Conservation (phyloP, 2,797 vertebrate genomes). For the Rhinogobio ventralis region DNA sequence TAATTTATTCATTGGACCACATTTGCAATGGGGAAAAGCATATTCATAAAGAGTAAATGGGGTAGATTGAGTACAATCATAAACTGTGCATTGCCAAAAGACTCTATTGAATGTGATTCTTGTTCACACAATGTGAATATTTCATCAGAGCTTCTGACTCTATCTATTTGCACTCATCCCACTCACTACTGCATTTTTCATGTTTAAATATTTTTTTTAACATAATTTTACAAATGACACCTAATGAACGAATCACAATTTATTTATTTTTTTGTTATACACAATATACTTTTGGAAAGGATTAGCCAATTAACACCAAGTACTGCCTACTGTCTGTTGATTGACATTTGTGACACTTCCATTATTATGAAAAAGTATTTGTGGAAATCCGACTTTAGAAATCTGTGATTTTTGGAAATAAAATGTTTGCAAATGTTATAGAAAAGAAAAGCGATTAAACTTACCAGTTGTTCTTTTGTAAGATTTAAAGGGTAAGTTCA, state of each 20-base stretch:
- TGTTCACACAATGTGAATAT: constrained; percentile 44
- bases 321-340: not conserved
- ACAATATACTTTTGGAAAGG: not conserved
- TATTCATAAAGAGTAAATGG: constrained; percentile 69
- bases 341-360: not conserved
- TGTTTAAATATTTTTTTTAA: not conserved
- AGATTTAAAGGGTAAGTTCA: no score
- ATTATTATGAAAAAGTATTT: not conserved
- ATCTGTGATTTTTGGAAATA: not conserved
- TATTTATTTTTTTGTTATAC: not conserved
- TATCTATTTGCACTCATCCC: not conserved
- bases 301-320: not conserved
- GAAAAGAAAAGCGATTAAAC: not conserved
- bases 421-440: not conserved
- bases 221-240: not conserved
- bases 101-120: constrained; percentile 4
- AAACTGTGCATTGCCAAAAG: constrained; percentile 53
- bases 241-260: not conserved
- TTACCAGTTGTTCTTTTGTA: not conserved
- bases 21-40: constrained; percentile 68
- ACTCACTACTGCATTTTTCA: not conserved
- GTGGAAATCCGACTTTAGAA: not conserved
- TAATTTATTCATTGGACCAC: constrained; percentile 74
- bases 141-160: not conserved
- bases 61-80: constrained; percentile 61